Base-by-base conservation (phyloP, 2,888 invertebrate species). In the Pachymerium ferrugineum region DNA sequence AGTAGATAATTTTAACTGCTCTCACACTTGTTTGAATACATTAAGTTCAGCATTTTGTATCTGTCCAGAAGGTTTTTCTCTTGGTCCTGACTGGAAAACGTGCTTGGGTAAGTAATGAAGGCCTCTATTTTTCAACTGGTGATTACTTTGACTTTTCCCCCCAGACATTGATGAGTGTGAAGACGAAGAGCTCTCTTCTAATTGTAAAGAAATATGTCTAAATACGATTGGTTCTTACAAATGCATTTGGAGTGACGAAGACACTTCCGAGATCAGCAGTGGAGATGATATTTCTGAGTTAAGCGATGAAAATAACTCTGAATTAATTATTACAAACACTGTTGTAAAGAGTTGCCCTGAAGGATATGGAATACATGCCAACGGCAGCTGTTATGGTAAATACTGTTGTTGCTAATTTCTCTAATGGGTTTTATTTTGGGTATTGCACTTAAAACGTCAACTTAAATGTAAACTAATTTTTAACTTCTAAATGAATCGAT, bases 91-190 rank as follows among this genome's bases (percentile, higher is more conserved):
- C 16, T 73, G 73, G 73, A 73, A 73, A 33, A 73, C 73, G 6
- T 73, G 73, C 29, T 28, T 31, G 67, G 73, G 73, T 73, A 28
- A 1, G 22, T 5, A 31, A 33, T 31, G 3, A 70, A 33, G n/a
- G 22, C n/a, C 16, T 22, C 8, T 22, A 3, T 4, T 19, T 71
- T 12, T 4, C 25, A 14, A 25, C 3, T 16, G 19, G 5, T 5
- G 5, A 25, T 3, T 3, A 16, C 3, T 22, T 68, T 25, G 10
- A 35, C 10, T 68, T 28, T 3, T 30, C 31, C 12, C 6, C 6
- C 12, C 42, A 72, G 72, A 72, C 29, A 54, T 72, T 29, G 72
- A 72, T 54, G 83, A 83, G 76, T 82, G 82, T 62, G 35, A 74
- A 14, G 12, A 16, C n/a, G 29, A 42, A 35, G 71, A 71, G 10